These are phyloP conservation scores for Rotaria socialis DNA, from an alignment of 2,888 invertebrate genomes.

Conservation along the genomic window DNA sequence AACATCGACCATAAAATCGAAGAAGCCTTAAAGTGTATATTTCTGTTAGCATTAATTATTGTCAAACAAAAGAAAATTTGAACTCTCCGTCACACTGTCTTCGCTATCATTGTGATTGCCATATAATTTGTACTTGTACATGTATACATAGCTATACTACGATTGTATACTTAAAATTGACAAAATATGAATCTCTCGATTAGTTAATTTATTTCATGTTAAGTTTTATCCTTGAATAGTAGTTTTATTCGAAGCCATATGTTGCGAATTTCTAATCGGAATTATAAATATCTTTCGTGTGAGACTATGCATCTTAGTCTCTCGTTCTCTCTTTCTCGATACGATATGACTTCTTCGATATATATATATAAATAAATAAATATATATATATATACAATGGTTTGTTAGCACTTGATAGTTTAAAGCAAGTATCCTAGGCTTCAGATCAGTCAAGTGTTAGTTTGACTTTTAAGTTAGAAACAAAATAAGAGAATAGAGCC, in stretches of 20 bases:
- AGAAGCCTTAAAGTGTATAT: not conserved
- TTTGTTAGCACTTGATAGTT: not conserved
- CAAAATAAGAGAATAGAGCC: not conserved
- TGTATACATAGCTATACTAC: not conserved
- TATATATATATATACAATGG: not conserved
- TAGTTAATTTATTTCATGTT: not conserved
- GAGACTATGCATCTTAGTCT: not conserved
- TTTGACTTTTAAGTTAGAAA: not conserved
- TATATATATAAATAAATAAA: not conserved
- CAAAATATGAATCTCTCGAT: not conserved
- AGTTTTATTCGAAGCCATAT: not conserved
- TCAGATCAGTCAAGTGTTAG: not conserved
- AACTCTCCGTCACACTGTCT: not conserved
- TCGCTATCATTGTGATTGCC: not conserved
- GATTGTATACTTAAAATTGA: not conserved
- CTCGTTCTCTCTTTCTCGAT: not conserved
- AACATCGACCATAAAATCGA: not conserved
- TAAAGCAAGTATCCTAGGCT: not conserved
- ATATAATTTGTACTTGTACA: not conserved
- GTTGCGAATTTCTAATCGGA: not conserved
- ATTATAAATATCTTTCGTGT: not conserved
- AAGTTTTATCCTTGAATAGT: not conserved
- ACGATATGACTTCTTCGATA: not conserved
- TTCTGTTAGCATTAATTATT: not conserved
- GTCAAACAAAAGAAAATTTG: constrained; percentile 12